These are phyloP conservation scores for Teleogryllus oceanicus DNA, from an alignment of 2,888 invertebrate genomes.

Conservation along the genomic window DNA sequence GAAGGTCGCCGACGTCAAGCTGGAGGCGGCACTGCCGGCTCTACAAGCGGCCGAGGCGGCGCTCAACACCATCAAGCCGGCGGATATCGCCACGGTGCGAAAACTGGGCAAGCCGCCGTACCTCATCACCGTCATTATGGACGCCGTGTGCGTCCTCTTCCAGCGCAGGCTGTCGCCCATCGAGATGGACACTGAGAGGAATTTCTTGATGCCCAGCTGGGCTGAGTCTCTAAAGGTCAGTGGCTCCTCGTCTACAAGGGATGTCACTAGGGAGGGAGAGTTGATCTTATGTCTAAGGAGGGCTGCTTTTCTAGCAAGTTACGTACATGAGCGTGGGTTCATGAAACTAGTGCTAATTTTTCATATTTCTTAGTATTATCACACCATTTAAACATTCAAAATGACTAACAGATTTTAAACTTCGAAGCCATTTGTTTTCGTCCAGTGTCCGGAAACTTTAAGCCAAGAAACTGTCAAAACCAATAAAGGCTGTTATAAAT, in stretches of 20 bases:
- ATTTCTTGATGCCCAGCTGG: conserved; percentile 78
- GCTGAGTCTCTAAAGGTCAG: conserved; percentile 73
- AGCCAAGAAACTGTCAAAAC: no score
- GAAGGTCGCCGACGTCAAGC: conserved; percentile 68
- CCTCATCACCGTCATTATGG: conserved; percentile 88
- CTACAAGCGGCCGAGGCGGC: conserved; percentile 85
- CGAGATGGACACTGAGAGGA: conserved; percentile 66
- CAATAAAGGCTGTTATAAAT: no score
- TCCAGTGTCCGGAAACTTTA: no score
- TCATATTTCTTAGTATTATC: no score
- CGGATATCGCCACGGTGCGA: conserved; percentile 82
- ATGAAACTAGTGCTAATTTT: no score
- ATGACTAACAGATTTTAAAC: no score
- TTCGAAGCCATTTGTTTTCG: no score
- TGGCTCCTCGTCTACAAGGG: background rate
- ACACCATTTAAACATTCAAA: no score
- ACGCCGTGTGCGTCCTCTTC: conserved; percentile 76
- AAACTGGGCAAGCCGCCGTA: conserved; percentile 88
- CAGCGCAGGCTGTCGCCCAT: conserved; percentile 69
- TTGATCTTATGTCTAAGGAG: no score
- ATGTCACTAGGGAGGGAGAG: background rate
- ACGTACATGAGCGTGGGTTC: no score
- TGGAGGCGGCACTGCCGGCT: conserved; percentile 79
- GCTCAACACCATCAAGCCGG: conserved; percentile 82
- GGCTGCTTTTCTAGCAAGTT: no score